These are phyloP conservation scores for Tenthredo scrophulariae DNA, from an alignment of 2,888 invertebrate species.

Conservation along the genomic window DNA sequence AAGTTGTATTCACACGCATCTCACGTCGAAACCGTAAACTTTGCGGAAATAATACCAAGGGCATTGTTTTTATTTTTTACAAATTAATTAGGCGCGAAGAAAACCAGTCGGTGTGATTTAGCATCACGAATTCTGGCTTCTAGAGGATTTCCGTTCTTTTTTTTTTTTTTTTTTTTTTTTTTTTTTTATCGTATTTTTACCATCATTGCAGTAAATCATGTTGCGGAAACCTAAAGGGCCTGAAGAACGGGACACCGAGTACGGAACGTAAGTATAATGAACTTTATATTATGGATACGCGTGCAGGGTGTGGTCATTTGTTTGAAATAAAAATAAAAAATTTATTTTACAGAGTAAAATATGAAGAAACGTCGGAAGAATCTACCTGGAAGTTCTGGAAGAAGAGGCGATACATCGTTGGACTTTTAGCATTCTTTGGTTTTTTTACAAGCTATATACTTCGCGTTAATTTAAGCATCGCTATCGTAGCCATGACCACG, in stretches of 20 bases:
- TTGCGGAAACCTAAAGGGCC: background rate
- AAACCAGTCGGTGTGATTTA: background rate
- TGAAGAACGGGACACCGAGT: conserved; percentile 32
- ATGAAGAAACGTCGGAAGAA: conserved; percentile 60
- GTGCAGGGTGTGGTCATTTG: no score
- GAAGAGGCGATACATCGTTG: conserved; percentile 87
- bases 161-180: no score
- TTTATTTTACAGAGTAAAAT: background rate
- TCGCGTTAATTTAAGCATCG: conserved; percentile 94
- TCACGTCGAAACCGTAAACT: background rate
- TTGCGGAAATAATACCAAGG: background rate
- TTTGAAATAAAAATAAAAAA: background rate
- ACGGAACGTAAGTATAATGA: conserved; percentile 43
- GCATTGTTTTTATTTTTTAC: background rate
- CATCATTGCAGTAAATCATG: conserved; percentile 4
- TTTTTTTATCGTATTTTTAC: background rate
- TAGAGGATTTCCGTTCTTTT: no score
- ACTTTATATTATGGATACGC: no score
- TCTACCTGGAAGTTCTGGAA: conserved; percentile 87
- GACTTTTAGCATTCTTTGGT: conserved; percentile 89
- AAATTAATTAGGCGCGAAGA: background rate
- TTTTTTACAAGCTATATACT: conserved; percentile 92
- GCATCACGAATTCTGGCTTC: background rate
- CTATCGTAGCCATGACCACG: conserved; percentile 95
- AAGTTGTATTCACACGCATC: background rate